These are phyloP conservation scores for Dasypogon diadema DNA, from an alignment of 2,888 invertebrate genomes.

Conservation along the genomic window DNA sequence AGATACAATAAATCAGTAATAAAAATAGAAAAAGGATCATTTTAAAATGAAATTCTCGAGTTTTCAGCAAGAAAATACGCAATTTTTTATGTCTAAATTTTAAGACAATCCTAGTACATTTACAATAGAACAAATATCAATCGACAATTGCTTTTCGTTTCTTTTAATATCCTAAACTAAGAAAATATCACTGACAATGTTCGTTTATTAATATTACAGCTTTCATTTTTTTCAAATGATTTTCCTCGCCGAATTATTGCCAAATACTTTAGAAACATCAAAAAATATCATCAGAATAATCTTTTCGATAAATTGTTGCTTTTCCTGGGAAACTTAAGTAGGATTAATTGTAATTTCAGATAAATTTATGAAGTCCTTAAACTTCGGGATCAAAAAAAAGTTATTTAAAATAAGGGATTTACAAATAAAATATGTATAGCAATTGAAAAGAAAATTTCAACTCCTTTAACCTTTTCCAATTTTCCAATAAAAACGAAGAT, in stretches of 20 bases:
- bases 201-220: conserved; percentile 46
- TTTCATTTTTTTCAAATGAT: conserved; percentile 21
- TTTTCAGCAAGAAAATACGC: background rate
- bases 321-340: background rate
- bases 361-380: no score
- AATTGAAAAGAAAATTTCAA: no score
- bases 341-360: no score
- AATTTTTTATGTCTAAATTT: conserved; percentile 2
- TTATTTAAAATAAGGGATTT: no score
- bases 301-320: background rate
- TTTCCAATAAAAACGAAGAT: no score
- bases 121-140: conserved; percentile 31
- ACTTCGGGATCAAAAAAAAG: background rate
- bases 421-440: no score
- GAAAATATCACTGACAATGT: conserved; percentile 59
- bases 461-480: no score
- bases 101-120: conserved; percentile 4
- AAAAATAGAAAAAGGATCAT: background rate
- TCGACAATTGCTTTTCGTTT: conserved; percentile 41
- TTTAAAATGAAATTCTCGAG: background rate
- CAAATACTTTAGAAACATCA: conserved; percentile 28
- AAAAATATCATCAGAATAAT: background rate
- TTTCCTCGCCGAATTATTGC: conserved; percentile 32
- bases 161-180: conserved; percentile 53
- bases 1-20: background rate